Evolutionary conservation across 2,113 vertebrate species (phyloP).

Genomic region (Catagonus wagneri): DNA sequence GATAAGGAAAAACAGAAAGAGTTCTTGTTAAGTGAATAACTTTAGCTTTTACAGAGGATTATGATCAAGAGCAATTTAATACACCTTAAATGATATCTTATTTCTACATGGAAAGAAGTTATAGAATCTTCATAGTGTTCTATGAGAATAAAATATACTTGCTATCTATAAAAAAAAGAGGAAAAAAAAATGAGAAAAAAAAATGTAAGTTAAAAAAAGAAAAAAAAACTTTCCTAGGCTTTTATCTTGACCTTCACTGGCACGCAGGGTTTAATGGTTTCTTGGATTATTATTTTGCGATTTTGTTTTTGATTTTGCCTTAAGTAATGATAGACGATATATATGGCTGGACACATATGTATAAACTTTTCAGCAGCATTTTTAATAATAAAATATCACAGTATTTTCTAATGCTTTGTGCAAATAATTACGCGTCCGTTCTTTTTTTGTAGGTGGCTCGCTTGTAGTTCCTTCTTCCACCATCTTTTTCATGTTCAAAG

Average conservation of each 20-base stretch:
- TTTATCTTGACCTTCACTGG: constrained; percentile 90
- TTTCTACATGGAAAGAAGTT: constrained; percentile 86
- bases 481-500: constrained; percentile 8
- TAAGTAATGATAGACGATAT: constrained; percentile 94
- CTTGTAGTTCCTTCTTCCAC: neutral
- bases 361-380: constrained; percentile 98
- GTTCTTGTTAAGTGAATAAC: constrained; percentile 92
- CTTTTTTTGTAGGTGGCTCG: constrained; percentile 74
- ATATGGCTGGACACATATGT: constrained; percentile 97
- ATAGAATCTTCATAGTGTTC: constrained; percentile 88
- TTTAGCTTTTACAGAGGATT: constrained; percentile 92
- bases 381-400: constrained; percentile 98
- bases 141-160: constrained; percentile 89
- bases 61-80: constrained; percentile 90
- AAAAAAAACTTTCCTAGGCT: constrained; percentile 88
- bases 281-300: constrained; percentile 92
- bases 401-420: constrained; percentile 96
- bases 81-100: constrained; percentile 87
- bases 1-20: constrained; percentile 81
- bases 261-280: constrained; percentile 92
- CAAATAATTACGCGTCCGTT: constrained; percentile 85
- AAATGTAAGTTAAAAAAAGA: constrained; percentile 41
- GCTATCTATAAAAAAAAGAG: constrained; percentile 85
- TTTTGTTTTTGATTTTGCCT: constrained; percentile 91
- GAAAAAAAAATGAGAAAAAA: constrained; percentile 79